These are phyloP conservation scores for Muntiacus muntjak DNA, from an alignment of 2,113 vertebrate species.

Conservation along the genomic window DNA sequence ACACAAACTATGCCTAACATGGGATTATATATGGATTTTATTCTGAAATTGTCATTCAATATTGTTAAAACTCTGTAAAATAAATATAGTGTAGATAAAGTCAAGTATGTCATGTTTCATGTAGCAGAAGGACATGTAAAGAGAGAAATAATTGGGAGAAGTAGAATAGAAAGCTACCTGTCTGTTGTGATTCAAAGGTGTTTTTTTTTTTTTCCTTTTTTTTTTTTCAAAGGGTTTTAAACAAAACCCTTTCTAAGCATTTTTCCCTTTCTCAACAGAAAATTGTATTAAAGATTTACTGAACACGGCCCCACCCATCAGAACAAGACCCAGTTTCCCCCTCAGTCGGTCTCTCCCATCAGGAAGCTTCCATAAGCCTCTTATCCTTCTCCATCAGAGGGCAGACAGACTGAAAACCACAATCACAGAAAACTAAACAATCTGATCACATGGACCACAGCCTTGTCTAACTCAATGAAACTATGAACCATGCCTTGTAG, in stretches of 20 bases:
- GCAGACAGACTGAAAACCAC: not conserved
- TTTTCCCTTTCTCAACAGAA: not conserved
- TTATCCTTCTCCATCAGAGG: not conserved
- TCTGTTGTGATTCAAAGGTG: not conserved
- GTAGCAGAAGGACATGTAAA: not conserved
- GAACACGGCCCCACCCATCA: not conserved
- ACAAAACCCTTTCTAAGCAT: not conserved
- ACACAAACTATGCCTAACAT: not conserved
- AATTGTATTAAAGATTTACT: not conserved
- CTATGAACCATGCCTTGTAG: rapidly evolving
- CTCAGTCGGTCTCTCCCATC: not conserved
- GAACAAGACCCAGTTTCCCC: not conserved
- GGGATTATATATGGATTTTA: not conserved
- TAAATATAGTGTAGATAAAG: not conserved
- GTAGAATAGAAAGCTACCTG: not conserved
- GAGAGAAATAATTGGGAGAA: not conserved
- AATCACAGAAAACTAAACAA: not conserved
- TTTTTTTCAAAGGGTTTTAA: not conserved
- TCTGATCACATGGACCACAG: not conserved
- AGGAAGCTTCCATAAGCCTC: not conserved
- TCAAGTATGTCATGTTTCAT: not conserved
- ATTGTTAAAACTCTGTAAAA: not conserved
- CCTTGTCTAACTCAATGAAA: not conserved
- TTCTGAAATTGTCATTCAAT: not conserved
- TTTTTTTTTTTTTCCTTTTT: no score